These are phyloP conservation scores for Myoxocephalus aenaeus DNA, from an alignment of 2,797 vertebrate genomes.

Conservation along the genomic window DNA sequence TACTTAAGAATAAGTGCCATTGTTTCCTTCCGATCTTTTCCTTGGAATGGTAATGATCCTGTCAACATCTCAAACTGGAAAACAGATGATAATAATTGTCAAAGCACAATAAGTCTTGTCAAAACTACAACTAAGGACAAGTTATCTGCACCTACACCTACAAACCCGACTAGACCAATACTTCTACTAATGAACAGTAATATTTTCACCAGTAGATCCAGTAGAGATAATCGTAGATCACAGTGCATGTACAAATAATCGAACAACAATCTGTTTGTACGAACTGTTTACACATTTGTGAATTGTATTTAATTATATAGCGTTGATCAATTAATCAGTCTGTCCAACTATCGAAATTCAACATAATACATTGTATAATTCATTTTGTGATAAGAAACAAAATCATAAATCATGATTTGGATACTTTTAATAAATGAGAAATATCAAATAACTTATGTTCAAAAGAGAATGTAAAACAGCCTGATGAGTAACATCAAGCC, in stretches of 20 bases:
- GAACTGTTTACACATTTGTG: not conserved
- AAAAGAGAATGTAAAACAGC: not conserved
- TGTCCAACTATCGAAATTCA: not conserved
- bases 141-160: not conserved
- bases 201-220: not conserved
- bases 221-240: not conserved
- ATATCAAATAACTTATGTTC: not conserved
- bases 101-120: constrained; percentile 4
- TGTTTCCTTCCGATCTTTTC: constrained; percentile 98
- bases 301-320: not conserved
- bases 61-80: constrained; percentile 98
- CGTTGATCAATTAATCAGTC: not conserved
- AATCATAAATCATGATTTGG: not conserved
- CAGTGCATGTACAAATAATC: not conserved
- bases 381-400: not conserved
- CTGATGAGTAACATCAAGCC: not conserved
- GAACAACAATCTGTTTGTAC: not conserved
- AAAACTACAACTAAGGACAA: not conserved
- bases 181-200: not conserved
- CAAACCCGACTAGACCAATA: not conserved
- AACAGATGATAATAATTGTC: constrained; percentile 33
- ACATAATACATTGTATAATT: not conserved
- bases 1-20: constrained; percentile 99
- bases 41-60: constrained; percentile 95
- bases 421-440: not conserved